Evolutionary conservation across 1,140 invertebrate genomes (phyloP), one percentile per base, ranked within the genome.

Genomic region (Drosophila athabasca): DNA sequence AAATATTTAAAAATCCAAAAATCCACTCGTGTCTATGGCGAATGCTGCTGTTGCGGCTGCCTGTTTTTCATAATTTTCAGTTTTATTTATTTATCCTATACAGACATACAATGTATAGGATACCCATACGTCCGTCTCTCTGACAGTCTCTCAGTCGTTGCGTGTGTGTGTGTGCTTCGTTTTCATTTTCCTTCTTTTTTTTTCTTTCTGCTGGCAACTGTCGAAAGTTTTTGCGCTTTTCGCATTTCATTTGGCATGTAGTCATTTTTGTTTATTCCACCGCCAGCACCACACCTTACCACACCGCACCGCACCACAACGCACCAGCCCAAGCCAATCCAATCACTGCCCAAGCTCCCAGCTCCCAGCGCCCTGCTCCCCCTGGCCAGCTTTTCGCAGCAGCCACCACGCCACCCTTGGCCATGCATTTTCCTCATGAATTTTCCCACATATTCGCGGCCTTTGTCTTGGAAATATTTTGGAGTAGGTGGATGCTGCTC

Each of bases 1-100:
- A 87, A 88, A 87, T 87, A 87, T 87, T 75, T 88, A 82, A 85
- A 84, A 64, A 66, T 88, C 82, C 83, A 87, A 87, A 87, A 82
- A 45, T 69, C 76, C 78, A 77, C 72, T 75, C 62, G 78, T 62
- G 55, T 71, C 64, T 72, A 46, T 72, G 45, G 62, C 72, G 70
- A 35, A 31, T 57, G 61, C 24, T 62, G 61, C 35, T 52, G 41
- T 58, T 26, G 75, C 57, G 46, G 59, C 82, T 66, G 82, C 79
- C 82, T 88, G 83, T 75, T 87, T 85, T 87, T 87, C 82, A 87
- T 87, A 87, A 88, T 87, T 85, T 82, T 87, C 77, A 53, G 72
- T 65, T 87, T 87, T 82, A 79, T 87, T 87, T 87, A 87, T 87
- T 88, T 87, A 76, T 76, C 59, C 58, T 48, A 82, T 60, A 79